A percentile compares a stretch with the other conserved stretches of the same genome.
Evolutionary conservation across 2,113 vertebrate genomes (phyloP).

Genomic region (Muscicapa adusta): DNA sequence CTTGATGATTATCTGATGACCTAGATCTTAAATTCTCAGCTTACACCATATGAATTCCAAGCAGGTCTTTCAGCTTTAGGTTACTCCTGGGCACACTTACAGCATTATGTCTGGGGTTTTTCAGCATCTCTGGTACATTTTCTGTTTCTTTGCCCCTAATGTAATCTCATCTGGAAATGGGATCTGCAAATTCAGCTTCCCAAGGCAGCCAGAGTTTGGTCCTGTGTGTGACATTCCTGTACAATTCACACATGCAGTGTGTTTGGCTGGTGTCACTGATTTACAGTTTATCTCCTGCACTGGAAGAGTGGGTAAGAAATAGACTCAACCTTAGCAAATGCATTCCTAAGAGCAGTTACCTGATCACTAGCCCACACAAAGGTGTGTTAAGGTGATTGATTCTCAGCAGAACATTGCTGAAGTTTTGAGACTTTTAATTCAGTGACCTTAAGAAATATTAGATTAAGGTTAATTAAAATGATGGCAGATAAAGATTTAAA

Average conservation of each 20-base stretch:
- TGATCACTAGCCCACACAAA: neutral
- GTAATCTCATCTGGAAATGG: neutral
- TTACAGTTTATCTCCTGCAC: neutral
- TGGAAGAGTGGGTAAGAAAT: neutral
- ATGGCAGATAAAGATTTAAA: neutral
- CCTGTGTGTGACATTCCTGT: neutral
- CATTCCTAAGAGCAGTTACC: neutral
- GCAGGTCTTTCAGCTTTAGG: constrained; percentile 2
- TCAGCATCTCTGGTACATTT: neutral
- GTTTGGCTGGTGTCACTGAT: neutral
- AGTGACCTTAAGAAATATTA: neutral
- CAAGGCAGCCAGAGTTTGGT: neutral
- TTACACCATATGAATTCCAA: constrained; percentile 17
- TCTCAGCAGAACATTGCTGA: neutral
- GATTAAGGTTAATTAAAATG: neutral
- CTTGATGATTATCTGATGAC: constrained; percentile 58
- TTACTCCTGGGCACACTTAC: neutral
- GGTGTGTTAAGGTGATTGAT: neutral
- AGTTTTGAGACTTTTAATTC: neutral
- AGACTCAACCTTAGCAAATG: neutral
- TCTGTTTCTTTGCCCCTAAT: neutral
- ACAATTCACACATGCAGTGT: neutral
- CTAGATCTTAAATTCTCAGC: constrained; percentile 30
- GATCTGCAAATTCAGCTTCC: neutral
- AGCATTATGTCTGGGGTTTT: neutral